These are phyloP conservation scores for Drosophila ohnishii DNA, from an alignment of 1,140 invertebrate species.

Conservation along the genomic window DNA sequence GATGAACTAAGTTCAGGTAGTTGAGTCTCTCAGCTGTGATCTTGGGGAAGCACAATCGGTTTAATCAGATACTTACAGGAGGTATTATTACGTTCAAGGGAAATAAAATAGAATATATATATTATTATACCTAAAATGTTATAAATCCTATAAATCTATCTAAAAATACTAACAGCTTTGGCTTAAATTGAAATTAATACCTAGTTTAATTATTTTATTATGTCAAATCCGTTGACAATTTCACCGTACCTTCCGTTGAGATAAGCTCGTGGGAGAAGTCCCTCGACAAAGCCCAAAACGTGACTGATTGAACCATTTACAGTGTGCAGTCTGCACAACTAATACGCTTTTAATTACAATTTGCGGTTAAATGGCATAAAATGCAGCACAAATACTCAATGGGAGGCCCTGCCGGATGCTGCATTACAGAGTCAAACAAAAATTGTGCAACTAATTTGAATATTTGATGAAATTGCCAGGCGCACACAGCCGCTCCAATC, in stretches of 20 bases:
- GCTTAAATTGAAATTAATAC: not conserved
- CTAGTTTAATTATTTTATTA: slow-evolving; percentile 1
- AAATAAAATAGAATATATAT: not conserved
- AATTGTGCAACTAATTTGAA: slow-evolving; percentile 51
- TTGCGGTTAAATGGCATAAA: slow-evolving; percentile 57
- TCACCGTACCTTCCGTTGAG: not conserved
- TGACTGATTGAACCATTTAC: slow-evolving; percentile 36
- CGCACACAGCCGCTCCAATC: slow-evolving; percentile 39
- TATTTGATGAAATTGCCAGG: slow-evolving; percentile 47
- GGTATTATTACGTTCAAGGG: not conserved
- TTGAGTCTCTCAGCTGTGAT: not conserved
- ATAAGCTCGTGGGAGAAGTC: not conserved
- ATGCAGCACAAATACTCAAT: slow-evolving; percentile 25
- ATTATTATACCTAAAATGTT: not conserved
- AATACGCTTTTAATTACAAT: slow-evolving; percentile 65
- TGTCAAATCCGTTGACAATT: slow-evolving; percentile 3
- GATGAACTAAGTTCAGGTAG: not conserved
- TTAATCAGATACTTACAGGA: not conserved
- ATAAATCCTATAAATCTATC: not conserved
- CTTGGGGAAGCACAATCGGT: not conserved
- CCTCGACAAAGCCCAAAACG: slow-evolving; percentile 16
- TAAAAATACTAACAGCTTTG: not conserved
- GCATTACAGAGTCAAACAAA: slow-evolving; percentile 28
- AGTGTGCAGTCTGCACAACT: slow-evolving; percentile 28
- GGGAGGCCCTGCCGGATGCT: slow-evolving; percentile 1